Conservation (phyloP, 2,113 vertebrate genomes). For the Myocastor coypus region DNA sequence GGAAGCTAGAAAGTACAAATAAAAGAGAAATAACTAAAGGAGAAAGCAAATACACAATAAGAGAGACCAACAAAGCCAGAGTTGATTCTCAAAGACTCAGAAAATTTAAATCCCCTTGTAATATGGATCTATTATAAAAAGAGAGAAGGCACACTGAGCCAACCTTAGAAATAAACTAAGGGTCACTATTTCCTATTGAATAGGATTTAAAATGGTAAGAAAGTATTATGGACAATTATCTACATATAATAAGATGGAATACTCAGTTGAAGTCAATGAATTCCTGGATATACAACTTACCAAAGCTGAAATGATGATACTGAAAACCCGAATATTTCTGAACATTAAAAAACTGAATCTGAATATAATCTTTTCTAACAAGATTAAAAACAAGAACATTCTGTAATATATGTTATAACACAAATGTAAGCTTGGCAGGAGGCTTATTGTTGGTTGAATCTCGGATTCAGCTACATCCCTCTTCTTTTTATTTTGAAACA, state of each 20-base stretch:
- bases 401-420: not conserved
- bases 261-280: not conserved
- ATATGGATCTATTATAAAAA: not conserved
- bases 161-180: not conserved
- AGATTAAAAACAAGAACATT: not conserved
- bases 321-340: not conserved
- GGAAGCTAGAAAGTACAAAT: not conserved
- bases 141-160: not conserved
- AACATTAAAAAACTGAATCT: not conserved
- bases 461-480: not conserved
- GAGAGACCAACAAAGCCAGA: not conserved
- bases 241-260: not conserved
- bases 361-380: not conserved
- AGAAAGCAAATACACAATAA: conserved; percentile 23
- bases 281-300: conserved; percentile 11
- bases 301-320: not conserved
- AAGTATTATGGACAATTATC: not conserved
- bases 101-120: not conserved
- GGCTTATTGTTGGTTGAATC: not conserved
- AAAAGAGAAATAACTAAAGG: not conserved
- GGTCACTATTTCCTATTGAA: not conserved
- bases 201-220: not conserved
- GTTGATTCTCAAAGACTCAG: not conserved
- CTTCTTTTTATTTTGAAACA: not conserved
- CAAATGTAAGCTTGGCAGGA: not conserved